These are phyloP conservation scores for Campoletis raptor DNA, from an alignment of 2,888 invertebrate genomes.

Conservation along the genomic window DNA sequence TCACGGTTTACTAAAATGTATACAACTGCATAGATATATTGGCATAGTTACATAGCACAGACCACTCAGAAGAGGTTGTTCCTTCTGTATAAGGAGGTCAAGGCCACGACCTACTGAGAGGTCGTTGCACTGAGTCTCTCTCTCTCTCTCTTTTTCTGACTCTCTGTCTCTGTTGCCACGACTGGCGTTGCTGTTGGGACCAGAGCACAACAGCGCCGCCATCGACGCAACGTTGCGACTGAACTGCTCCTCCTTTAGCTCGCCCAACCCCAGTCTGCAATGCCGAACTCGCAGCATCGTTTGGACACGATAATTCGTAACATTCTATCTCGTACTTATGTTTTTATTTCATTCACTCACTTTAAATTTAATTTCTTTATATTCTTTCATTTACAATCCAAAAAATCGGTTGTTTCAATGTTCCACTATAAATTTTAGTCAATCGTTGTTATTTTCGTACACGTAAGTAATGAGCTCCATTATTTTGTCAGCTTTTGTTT, in stretches of 20 bases:
- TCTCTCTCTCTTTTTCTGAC: slow-evolving; percentile 57
- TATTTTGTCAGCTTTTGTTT: background rate
- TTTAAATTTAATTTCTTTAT: background rate
- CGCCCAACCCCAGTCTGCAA: slow-evolving; percentile 33
- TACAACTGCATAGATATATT: slow-evolving; percentile 36
- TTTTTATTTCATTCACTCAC: background rate
- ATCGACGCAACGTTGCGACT: slow-evolving; percentile 45
- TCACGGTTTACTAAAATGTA: slow-evolving; percentile 22
- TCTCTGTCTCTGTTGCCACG: slow-evolving; percentile 17
- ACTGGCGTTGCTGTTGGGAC: slow-evolving; percentile 41
- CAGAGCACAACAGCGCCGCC: slow-evolving; percentile 56
- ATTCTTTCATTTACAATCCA: background rate
- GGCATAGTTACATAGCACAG: slow-evolving; percentile 44
- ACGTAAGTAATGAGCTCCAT: background rate
- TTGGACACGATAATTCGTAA: slow-evolving; percentile 12
- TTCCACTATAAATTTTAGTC: background rate
- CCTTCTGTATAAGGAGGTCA: slow-evolving; percentile 81
- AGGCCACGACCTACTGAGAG: slow-evolving; percentile 83
- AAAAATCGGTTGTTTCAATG: background rate
- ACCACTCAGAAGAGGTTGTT: slow-evolving; percentile 72
- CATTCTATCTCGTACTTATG: background rate
- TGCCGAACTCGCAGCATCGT: slow-evolving; percentile 45
- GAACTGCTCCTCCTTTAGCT: slow-evolving; percentile 54
- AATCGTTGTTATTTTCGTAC: background rate
- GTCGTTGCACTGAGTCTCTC: slow-evolving; percentile 75